Base-by-base conservation (phyloP, 2,113 vertebrate species). In the Saccopteryx leptura region DNA sequence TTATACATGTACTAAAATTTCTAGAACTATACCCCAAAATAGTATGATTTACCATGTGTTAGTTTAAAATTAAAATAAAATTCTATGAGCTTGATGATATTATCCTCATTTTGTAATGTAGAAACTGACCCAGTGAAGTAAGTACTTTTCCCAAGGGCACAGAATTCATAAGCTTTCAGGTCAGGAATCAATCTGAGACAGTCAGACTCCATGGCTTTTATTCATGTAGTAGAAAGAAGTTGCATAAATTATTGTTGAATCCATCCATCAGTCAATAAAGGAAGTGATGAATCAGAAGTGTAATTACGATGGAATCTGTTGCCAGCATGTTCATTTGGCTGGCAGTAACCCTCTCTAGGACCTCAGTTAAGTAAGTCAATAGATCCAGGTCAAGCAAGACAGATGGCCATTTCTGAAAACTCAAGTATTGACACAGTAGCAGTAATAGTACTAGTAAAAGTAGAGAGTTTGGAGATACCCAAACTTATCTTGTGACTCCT, bases 301-400 rank as follows among this genome's bases (percentile, higher is more conserved):
- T 74, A 78, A 83, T 88, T 96, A 88, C 26, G 68, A 26, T 50
- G 71, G 26, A 87, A 39, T 78, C 23, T 10, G 68, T 46, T 85
- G 68, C 15, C 63, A 79, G 65, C 17, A 24, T 50, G 31, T 63
- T 82, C 31, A 21, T 95, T 48, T 90, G 52, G 28, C 10, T 68
- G 54, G 28, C 48, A 54, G 4, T 31, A 75, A 58, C 68, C 33
- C 28, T 88, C 18, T 10, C 23, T 78, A 95, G 8, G 17, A 92
- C 17, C 24, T 81, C 23, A 76, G n/a, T 92, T 85, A 94, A 93
- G 14, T 71, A 85, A 81, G 60, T 90, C 84, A 88, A 12, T 81
- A 92, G 58, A 95, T 93, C 13, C 31, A 88, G 84, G 88, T 80
- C 90, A 88, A 90, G 75, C 24, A 90, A 93, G 60, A 96, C 21